Percentiles rank a stretch among this genome's conserved stretches.
Evolutionary conservation across 92 coral and sea anemone genomes (phyloP).

Genomic region (Zoanthus sansibaricus): DNA sequence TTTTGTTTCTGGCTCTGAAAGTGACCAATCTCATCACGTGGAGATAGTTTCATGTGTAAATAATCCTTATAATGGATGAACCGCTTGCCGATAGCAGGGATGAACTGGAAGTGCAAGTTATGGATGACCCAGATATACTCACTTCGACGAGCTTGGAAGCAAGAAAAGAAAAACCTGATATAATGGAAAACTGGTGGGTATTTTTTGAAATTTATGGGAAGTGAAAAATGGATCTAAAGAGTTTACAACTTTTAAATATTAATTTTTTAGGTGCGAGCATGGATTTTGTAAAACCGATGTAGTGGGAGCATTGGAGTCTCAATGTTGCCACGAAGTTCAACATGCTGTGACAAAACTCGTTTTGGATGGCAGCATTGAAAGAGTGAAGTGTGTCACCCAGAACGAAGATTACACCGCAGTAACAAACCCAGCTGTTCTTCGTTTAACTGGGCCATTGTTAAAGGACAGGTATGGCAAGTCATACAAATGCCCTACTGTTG

Average conservation of each 20-base stretch:
- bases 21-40: constrained; percentile 2
- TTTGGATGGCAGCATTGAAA: neutral
- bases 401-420: neutral
- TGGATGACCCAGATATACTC: constrained; percentile 3
- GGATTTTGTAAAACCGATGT: neutral
- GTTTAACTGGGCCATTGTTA: constrained; percentile 1
- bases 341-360: neutral
- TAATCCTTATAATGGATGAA: neutral
- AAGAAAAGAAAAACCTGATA: neutral
- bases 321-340: neutral
- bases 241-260: neutral
- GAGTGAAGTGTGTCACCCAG: neutral
- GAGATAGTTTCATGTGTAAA: neutral
- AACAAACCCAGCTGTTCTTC: neutral
- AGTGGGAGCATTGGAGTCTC: neutral
- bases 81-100: neutral
- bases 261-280: neutral
- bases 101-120: neutral
- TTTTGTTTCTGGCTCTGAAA: neutral
- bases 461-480: neutral
- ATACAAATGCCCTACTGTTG: neutral
- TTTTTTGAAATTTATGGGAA: neutral
- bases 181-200: neutral
- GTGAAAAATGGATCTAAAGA: neutral
- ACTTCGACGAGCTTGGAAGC: neutral